Base-by-base conservation (phyloP, 2,113 vertebrate genomes). In the Myocastor coypus region DNA sequence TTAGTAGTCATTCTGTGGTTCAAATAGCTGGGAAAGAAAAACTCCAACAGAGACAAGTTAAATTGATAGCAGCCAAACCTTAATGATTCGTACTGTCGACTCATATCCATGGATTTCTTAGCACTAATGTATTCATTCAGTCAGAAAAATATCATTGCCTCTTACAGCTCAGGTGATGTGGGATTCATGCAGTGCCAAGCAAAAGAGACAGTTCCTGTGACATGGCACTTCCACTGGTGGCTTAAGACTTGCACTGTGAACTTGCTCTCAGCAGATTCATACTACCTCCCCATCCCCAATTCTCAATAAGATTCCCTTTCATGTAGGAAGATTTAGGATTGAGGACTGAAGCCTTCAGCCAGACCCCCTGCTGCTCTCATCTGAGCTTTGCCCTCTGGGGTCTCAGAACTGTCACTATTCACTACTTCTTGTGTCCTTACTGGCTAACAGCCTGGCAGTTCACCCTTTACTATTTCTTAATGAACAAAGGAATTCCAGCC, bases 1-100 rank as follows among this genome's bases (percentile, higher is more conserved):
- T 73, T 50, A 19, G 10, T 4, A 28, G 34, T 57, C 87, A 83
- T 59, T 90, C 52, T 71, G 2, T 32, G 8, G 66, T 78, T 93
- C 83, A 82, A 26, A 94, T 24, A 78, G 46, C 40, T 80, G 80
- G 16, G 17, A 34, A 85, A 95, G 83, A 83, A 92, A 84, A 82
- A 26, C 55, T 46, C 83, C 78, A 64, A 52, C 22, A 61, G 73
- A 83, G 61, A 73, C 80, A 87, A 52, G 22, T 24, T 59, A 89
- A 87, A 85, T 22, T 88, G 82, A 55, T 88, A 71, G 61, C 86
- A 92, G 40, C 78, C 22, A 37, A 88, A 87, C 52, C 77, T 82
- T 40, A 59, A 59, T 64, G 11, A 30, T 63, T 88, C 57, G 82
- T 37, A 30, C 89, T 87, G 87, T 81, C 90, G 28, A 55, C n/a